These are phyloP conservation scores for Tauraco erythrolophus DNA, from an alignment of 2,113 vertebrate genomes.

Conservation along the genomic window DNA sequence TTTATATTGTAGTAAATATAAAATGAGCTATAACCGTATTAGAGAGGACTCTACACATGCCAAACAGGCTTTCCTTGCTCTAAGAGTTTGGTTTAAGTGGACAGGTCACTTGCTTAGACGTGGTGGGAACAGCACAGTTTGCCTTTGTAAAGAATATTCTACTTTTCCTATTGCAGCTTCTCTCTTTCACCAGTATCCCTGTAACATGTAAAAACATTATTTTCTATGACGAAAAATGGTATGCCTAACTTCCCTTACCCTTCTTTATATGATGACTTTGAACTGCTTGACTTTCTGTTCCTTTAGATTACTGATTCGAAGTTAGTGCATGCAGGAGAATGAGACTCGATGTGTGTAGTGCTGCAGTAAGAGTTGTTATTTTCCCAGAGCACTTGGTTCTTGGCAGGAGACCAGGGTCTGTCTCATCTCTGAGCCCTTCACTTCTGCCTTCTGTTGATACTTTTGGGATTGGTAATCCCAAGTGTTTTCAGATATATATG, in stretches of 20 bases:
- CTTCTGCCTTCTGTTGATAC: not conserved
- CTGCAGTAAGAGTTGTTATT: not conserved
- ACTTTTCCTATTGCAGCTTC: not conserved
- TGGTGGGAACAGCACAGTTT: not conserved
- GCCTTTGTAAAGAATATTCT: not conserved
- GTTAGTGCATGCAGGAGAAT: not conserved
- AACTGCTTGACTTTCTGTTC: not conserved
- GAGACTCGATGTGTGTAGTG: not conserved
- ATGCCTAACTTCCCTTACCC: not conserved
- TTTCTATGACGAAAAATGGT: not conserved
- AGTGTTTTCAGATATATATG: not conserved
- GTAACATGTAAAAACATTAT: not conserved
- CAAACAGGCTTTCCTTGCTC: not conserved
- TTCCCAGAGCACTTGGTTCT: not conserved
- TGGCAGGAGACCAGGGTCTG: not conserved
- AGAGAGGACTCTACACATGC: not conserved
- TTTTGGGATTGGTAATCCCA: not conserved
- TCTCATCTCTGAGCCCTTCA: not conserved
- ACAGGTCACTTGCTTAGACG: fast-evolving
- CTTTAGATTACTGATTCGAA: not conserved
- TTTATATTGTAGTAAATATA: not conserved
- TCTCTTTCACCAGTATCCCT: not conserved
- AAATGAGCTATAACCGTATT: not conserved
- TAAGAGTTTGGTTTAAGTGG: not conserved
- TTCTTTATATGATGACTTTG: not conserved